Evolutionary conservation across 2,888 invertebrate species (phyloP).

Genomic region (Nebria brevicollis): DNA sequence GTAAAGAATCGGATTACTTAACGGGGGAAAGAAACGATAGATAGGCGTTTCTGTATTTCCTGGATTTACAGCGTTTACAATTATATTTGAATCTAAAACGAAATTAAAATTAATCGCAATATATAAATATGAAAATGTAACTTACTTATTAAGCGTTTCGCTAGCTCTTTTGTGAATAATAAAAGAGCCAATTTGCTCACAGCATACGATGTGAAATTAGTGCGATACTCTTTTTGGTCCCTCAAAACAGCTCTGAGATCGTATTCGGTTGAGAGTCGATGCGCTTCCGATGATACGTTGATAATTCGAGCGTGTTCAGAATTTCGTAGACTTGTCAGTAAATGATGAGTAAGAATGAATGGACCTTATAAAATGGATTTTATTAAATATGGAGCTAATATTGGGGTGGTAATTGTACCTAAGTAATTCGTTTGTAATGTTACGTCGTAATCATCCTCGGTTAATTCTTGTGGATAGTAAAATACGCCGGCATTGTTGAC

Average conservation of each 20-base stretch:
- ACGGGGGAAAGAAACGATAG: slow-evolving; percentile 59
- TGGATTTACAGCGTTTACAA: slow-evolving; percentile 62
- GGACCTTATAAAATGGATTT: slow-evolving; percentile 55
- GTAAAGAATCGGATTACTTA: slow-evolving; percentile 58
- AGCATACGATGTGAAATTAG: slow-evolving; percentile 60
- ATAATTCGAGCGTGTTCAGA: slow-evolving; percentile 63
- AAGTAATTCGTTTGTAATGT: slow-evolving; percentile 69
- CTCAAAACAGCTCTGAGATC: slow-evolving; percentile 57
- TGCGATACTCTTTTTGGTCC: slow-evolving; percentile 56
- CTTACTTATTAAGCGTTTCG: slow-evolving; percentile 58
- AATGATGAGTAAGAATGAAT: slow-evolving; percentile 63
- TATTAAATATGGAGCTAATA: not conserved
- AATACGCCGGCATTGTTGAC: slow-evolving; percentile 69
- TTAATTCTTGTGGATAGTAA: slow-evolving; percentile 64
- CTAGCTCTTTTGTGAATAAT: slow-evolving; percentile 59
- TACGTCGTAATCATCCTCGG: slow-evolving; percentile 65
- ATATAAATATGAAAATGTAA: slow-evolving; percentile 29
- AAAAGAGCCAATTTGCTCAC: slow-evolving; percentile 60
- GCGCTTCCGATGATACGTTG: slow-evolving; percentile 63
- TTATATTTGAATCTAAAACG: slow-evolving; percentile 59
- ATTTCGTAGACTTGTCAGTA: slow-evolving; percentile 61
- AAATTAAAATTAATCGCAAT: slow-evolving; percentile 17
- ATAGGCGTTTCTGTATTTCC: slow-evolving; percentile 63
- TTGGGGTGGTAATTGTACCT: slow-evolving; percentile 56
- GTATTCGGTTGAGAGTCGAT: slow-evolving; percentile 58